Evolutionary conservation across 2,113 vertebrate species (phyloP).

Genomic region (Campylorhamphus procurvoides): DNA sequence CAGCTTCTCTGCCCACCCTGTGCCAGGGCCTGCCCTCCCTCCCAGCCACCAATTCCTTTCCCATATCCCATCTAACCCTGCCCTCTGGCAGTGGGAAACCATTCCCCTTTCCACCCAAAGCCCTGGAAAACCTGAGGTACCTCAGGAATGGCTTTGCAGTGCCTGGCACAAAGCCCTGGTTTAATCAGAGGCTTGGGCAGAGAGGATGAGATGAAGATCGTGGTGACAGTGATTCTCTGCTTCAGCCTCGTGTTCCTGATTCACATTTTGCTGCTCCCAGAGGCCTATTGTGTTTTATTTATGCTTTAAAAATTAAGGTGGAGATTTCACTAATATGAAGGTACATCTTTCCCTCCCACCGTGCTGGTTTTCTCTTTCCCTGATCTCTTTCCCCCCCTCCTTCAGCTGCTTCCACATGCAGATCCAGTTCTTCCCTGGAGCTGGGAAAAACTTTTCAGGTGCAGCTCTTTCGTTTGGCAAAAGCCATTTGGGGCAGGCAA

Average conservation of each 20-base stretch:
- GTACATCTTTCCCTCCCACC: accelerated
- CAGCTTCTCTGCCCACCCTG: neutral
- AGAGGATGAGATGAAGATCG: neutral
- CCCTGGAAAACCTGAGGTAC: neutral
- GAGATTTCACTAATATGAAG: neutral
- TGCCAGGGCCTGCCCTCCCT: neutral
- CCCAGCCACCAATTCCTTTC: neutral
- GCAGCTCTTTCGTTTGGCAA: neutral
- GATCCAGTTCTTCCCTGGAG: neutral
- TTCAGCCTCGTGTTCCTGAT: accelerated
- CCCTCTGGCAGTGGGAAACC: neutral
- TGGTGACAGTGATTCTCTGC: accelerated
- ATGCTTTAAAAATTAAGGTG: neutral
- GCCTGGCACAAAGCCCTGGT: neutral
- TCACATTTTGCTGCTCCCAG: neutral
- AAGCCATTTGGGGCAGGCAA: neutral
- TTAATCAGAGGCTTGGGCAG: neutral
- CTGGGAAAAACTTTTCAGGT: neutral
- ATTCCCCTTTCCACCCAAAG: neutral
- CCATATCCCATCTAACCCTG: accelerated
- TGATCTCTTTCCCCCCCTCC: neutral
- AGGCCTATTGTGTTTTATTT: neutral
- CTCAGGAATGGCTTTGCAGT: neutral
- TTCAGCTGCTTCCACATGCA: neutral
- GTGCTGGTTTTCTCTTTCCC: neutral